These are phyloP conservation scores for Herpailurus yagouaroundi DNA, from an alignment of 2,113 vertebrate species.

Conservation along the genomic window DNA sequence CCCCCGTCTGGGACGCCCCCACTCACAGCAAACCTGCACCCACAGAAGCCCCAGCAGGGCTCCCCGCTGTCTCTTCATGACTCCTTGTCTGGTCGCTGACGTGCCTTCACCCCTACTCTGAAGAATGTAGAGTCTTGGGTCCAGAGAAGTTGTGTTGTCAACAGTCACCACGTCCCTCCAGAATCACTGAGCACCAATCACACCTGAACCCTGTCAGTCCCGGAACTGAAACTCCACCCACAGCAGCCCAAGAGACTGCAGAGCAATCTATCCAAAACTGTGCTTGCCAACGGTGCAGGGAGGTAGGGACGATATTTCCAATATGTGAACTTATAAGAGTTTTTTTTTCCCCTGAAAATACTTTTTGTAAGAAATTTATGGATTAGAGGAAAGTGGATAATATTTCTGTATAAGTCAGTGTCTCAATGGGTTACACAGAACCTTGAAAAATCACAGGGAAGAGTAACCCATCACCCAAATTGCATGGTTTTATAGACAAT, in stretches of 20 bases:
- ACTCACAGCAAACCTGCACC: not conserved
- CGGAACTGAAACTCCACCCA: not conserved
- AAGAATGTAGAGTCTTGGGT: not conserved
- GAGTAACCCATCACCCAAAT: not conserved
- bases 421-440: not conserved
- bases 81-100: not conserved
- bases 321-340: too few relatives aligned
- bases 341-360: not conserved
- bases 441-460: not conserved
- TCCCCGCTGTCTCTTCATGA: not conserved
- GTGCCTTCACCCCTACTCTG: not conserved
- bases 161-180: too few relatives aligned
- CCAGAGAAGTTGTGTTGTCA: not conserved
- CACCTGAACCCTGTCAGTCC: not conserved
- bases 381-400: not conserved
- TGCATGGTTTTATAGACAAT: not conserved
- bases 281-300: rapidly evolving
- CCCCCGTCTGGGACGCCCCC: too few relatives aligned
- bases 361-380: not conserved
- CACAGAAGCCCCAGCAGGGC: too few relatives aligned
- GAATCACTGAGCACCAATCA: not conserved
- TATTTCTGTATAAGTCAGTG: not conserved
- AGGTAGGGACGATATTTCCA: rapidly evolving
- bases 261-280: not conserved
- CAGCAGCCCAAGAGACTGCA: not conserved